These are phyloP conservation scores for Drosophila sordidula DNA, from an alignment of 2,888 invertebrate species.

Conservation along the genomic window DNA sequence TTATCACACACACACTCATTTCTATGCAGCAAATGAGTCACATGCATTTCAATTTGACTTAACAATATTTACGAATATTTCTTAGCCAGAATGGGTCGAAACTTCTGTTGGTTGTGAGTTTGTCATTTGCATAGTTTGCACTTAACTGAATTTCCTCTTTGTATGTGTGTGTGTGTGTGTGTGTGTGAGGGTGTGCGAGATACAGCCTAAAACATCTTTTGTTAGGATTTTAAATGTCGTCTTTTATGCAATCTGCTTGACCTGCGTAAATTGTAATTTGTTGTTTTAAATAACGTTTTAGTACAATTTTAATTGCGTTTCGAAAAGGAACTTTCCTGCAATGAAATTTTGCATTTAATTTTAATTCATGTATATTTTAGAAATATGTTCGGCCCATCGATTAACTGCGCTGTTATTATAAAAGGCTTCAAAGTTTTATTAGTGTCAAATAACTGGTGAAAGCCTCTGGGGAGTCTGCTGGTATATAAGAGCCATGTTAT, in stretches of 20 bases:
- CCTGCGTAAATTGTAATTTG: not conserved
- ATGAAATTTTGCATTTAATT: not conserved
- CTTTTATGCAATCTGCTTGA: not conserved
- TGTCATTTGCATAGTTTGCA: constrained; percentile 67
- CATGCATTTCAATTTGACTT: constrained; percentile 62
- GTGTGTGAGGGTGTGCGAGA: constrained; percentile 4
- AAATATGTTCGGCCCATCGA: not conserved
- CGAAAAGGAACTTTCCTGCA: not conserved
- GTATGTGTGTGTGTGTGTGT: constrained; percentile 11
- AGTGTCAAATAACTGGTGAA: not conserved
- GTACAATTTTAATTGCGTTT: not conserved
- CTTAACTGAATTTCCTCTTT: constrained; percentile 54
- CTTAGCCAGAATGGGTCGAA: constrained; percentile 8
- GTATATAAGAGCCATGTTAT: constrained; percentile 6
- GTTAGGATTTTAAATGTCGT: constrained; percentile 45
- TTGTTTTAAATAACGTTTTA: not conserved
- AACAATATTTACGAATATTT: constrained; percentile 48
- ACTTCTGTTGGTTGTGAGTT: constrained; percentile 14
- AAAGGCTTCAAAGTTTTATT: not conserved
- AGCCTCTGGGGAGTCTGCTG: not conserved
- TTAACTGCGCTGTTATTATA: too few relatives aligned
- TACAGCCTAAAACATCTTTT: constrained; percentile 24
- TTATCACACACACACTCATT: constrained; percentile 20
- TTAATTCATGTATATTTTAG: not conserved
- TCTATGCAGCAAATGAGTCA: constrained; percentile 39